Percentiles rank a stretch among this genome's conserved stretches.
Evolutionary conservation across 2,797 vertebrate genomes (phyloP).

Genomic region (Merluccius polli): DNA sequence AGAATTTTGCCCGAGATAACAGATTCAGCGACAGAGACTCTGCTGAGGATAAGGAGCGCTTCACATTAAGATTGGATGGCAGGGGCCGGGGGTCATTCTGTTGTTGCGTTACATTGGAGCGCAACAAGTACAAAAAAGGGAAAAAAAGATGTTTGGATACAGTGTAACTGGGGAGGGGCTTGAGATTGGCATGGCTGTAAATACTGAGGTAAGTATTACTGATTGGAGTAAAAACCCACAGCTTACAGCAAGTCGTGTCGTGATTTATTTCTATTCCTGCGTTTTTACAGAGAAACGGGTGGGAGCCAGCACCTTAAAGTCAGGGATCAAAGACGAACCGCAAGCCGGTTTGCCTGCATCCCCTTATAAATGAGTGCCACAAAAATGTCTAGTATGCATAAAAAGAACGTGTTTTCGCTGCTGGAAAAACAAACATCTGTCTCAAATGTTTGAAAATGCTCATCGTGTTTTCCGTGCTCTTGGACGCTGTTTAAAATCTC

Average conservation of each 20-base stretch:
- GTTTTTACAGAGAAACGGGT: conserved; percentile 31
- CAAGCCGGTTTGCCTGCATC: conserved; percentile 57
- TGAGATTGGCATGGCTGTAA: conserved; percentile 39
- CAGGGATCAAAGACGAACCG: conserved; percentile 59
- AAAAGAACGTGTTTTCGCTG: conserved; percentile 22
- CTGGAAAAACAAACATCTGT: conserved; percentile 69
- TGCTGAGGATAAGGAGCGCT: conserved; percentile 65
- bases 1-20: conserved; percentile 79
- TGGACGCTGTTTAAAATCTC: conserved; percentile 62
- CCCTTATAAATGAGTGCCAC: conserved; percentile 51
- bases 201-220: conserved; percentile 42
- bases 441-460: conserved; percentile 56
- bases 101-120: conserved; percentile 21
- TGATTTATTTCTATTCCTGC: conserved; percentile 36
- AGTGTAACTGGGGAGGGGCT: conserved; percentile 28
- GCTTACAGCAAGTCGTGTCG: conserved; percentile 45
- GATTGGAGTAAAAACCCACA: conserved; percentile 45
- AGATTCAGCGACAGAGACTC: conserved; percentile 71
- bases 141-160: neutral
- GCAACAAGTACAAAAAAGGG: neutral
- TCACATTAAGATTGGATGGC: conserved; percentile 51
- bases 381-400: conserved; percentile 62
- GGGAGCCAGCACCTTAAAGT: conserved; percentile 59
- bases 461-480: conserved; percentile 45
- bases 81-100: conserved; percentile 64